Evolutionary conservation across 2,888 invertebrate genomes (phyloP), one percentile per base, ranked within the genome.

Genomic region (Leptopterna dolabrata): DNA sequence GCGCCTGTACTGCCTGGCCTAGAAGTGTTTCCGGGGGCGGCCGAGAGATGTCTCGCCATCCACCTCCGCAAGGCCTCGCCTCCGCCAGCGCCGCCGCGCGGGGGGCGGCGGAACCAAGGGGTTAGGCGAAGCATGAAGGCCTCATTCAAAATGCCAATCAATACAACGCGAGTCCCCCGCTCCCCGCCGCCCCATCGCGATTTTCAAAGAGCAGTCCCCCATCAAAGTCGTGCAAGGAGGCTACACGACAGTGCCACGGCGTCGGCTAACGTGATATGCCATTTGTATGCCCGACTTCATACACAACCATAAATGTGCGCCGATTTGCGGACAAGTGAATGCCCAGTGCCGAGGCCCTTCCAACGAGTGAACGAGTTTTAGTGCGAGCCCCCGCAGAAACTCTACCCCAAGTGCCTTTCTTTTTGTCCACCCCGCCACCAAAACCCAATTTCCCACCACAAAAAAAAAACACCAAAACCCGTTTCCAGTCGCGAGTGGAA

Each of bases 61-160:
- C 30, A 36, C 73, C 73, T n/a, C 73, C 36, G 78, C 41, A 45
- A 45, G 78, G 7, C 41, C 78, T 78, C 78, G 24, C 0, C 41
- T 19, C n/a, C 45, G 45, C 9, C 19, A 2, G 78, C 78, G 78
- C 78, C 4, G 0, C 45, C 13, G 24, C 6, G 19, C 78, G 78
- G 78, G 78, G 78, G 78, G 78, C 45, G 78, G 78, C 16, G 45
- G 41, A 19, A 78, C 78, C 43, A 27, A 14, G n/a, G 45, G 78
- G 78, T 78, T 78, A 78, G 78, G 78, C 78, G 78, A 78, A 78
- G 73, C 85, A 76, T 73, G 88, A 88, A 88, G 87, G 86, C 88
- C 89, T 89, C 89, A 90, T 90, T 90, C 90, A 90, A 89, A 89
- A 89, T 89, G 89, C 90, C 90, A 90, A 90, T 90, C 90, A 90